A percentile compares a stretch with the other conserved stretches of the same genome.
Conservation (phyloP, 2,113 vertebrate genomes). For the Ondatra zibethicus region DNA sequence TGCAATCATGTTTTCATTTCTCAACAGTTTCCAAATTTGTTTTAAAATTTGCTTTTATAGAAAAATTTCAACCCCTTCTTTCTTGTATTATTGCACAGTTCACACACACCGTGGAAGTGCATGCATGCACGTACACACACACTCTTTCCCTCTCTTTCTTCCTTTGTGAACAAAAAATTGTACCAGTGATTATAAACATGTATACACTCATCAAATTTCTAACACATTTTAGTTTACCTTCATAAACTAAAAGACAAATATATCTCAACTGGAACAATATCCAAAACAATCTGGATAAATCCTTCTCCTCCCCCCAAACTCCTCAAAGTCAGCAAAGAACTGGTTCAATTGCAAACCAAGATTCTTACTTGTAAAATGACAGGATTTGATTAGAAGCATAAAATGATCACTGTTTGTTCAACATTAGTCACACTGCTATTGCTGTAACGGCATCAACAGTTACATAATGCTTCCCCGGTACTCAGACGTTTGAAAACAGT, state of each 20-base stretch:
- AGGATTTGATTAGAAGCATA: slow-evolving; percentile 5
- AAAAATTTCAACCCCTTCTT: background rate
- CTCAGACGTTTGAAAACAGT: background rate
- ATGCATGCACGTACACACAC: too few species aligned
- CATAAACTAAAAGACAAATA: slow-evolving; percentile 14
- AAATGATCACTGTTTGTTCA: background rate
- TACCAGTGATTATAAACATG: background rate
- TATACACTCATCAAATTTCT: background rate
- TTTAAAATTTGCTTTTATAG: slow-evolving; percentile 19
- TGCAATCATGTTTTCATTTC: background rate
- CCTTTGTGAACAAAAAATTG: slow-evolving; percentile 40
- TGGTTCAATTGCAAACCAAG: background rate
- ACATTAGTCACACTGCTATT: background rate
- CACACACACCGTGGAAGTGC: background rate
- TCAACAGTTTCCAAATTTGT: background rate
- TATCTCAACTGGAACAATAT: background rate
- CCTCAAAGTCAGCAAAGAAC: background rate
- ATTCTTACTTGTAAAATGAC: background rate
- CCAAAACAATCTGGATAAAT: background rate
- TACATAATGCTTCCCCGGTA: background rate
- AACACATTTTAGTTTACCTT: background rate
- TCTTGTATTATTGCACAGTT: background rate
- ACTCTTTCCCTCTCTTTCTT: background rate
- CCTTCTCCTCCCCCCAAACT: background rate
- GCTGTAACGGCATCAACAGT: background rate